Evolutionary conservation across 2,113 vertebrate genomes (phyloP), one percentile per base, ranked within the genome.

Genomic region (Megaceryle torquata): DNA sequence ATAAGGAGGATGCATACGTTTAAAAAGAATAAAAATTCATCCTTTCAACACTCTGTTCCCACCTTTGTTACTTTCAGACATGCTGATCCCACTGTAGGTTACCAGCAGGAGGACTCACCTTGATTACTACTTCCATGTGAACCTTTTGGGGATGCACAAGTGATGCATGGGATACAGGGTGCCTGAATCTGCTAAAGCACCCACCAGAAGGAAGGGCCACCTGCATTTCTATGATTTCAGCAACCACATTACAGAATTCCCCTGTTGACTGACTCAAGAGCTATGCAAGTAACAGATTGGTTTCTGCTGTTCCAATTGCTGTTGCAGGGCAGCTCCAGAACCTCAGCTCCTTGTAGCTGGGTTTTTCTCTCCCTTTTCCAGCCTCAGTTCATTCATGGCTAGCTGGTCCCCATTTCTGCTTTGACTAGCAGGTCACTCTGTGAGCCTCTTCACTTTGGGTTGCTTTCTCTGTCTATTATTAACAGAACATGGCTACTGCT

Each of bases 81-180:
- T 46, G 17, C 20, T 39, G 61, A 93, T 71, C 15, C 16, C 20
- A 89, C 1, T 0, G 4, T 4, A 41, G 1, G 1, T 19, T 87
- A 21, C 29, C 44, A 78, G 37, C 16, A 48, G 65, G 15, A 78
- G 28, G 16, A 24, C 8, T 91, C 33, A 15, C 13, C n/a, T 57
- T 54, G 29, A n/a, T 24, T 54, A 31, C 41, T 33, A 9, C 57
- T 48, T 56, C 69, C 29, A 81, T 35, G 5, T 51, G 35, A 67
- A 75, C 8, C 25, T 78, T 61, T 33, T 15, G 11, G 12, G 44
- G 35, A 75, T 20, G 13, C n/a, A 37, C 0, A 35, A 39, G 28
- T 51, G 54, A 79, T 6, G 35, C 13, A 28, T 3, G n/a, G 46
- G n/a, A 22, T n/a, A 33, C 39, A n/a, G 43, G 0, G 7, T 10